phyloP scores from a whole-genome alignment of 1,140 invertebrate genomes.

The Aphis gossypii region DNA sequence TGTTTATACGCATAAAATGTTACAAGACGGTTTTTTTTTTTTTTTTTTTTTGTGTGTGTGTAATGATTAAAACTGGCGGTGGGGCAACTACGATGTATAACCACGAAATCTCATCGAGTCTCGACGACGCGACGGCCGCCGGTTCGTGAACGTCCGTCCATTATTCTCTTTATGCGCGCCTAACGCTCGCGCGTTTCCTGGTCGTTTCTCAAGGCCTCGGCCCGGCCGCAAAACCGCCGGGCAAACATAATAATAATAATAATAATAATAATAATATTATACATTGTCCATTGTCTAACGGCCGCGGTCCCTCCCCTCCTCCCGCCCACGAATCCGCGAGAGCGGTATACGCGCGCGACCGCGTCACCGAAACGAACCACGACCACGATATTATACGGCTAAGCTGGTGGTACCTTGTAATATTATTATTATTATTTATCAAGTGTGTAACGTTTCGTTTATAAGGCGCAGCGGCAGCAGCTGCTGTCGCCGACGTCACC shows the following conservation, averaged over 20 bases:
- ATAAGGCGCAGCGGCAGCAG: neutral
- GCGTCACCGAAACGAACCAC: neutral
- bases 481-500: neutral
- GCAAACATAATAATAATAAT: slow-evolving; percentile 22
- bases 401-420: neutral
- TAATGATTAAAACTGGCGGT: neutral
- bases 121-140: neutral
- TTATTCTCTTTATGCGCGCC: slow-evolving; percentile 38
- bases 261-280: neutral
- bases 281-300: slow-evolving; percentile 41
- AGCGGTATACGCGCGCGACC: neutral
- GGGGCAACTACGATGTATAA: neutral
- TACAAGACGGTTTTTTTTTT: neutral
- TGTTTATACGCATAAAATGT: neutral
- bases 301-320: neutral
- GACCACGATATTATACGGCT: neutral
- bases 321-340: neutral
- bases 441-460: neutral
- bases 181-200: slow-evolving; percentile 32
- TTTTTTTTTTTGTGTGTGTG: neutral
- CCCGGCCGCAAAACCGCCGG: neutral
- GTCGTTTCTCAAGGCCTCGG: slow-evolving; percentile 47
- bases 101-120: slow-evolving; percentile 23
- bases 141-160: slow-evolving; percentile 28
- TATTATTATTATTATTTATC: too few species aligned